Conservation (phyloP, 2,797 vertebrate species). For the Cirrhinus molitorella region DNA sequence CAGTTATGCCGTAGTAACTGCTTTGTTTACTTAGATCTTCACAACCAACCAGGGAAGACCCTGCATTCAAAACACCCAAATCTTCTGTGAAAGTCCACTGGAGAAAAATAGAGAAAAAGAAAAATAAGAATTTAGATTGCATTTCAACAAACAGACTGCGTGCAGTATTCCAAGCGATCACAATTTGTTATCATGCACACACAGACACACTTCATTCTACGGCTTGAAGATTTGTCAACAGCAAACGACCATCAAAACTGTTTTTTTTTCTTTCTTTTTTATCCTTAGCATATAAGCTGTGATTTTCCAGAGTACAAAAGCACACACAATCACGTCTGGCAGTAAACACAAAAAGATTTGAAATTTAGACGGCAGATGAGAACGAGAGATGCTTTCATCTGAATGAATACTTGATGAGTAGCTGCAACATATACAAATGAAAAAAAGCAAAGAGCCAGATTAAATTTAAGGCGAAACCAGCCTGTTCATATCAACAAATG, state of each 20-base stretch:
- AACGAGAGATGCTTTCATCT: constrained; percentile 5
- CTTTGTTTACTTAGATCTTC: background rate
- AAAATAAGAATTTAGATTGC: background rate
- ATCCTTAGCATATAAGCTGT: background rate
- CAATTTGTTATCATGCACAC: constrained; percentile 8
- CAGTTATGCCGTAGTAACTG: background rate
- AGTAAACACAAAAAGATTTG: constrained; percentile 14
- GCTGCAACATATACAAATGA: background rate
- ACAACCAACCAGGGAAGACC: constrained; percentile 2
- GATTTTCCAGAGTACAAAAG: constrained; percentile 25
- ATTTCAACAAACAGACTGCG: background rate
- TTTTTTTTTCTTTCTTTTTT: background rate
- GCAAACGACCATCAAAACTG: background rate
- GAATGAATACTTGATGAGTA: constrained; percentile 11
- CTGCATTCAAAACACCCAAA: background rate
- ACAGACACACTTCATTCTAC: background rate
- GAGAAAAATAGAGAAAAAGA: background rate
- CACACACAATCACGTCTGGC: constrained; percentile 8
- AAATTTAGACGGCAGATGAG: constrained; percentile 4
- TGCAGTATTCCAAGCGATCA: background rate
- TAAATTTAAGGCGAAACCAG: background rate
- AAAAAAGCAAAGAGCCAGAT: background rate
- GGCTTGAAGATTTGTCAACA: constrained; percentile 2
- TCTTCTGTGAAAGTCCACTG: constrained; percentile 13
- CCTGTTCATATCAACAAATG: background rate